Conservation (phyloP, 2,797 vertebrate species). For the Rousettus madagascariensis region DNA sequence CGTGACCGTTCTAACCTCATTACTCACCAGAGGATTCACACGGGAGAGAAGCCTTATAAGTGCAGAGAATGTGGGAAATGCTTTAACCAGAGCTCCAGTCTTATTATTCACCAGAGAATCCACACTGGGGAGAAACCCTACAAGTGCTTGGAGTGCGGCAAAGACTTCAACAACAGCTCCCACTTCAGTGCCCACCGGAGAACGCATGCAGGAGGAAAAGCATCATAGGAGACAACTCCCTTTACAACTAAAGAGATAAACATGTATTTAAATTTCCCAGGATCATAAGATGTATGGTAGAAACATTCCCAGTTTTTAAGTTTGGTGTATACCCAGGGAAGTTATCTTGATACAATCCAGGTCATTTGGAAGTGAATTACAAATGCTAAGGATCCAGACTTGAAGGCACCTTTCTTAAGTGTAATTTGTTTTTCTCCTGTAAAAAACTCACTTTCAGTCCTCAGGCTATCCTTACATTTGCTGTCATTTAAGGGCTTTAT, state of each 20-base stretch:
- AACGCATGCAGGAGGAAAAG: conserved; percentile 67
- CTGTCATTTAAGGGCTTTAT: background rate
- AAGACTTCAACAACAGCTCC: conserved; percentile 79
- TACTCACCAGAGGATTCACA: conserved; percentile 79
- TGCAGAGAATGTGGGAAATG: conserved; percentile 79
- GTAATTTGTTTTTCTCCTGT: conserved; percentile 41
- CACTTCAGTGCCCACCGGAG: conserved; percentile 78
- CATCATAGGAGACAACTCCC: background rate
- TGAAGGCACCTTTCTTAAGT: conserved; percentile 47
- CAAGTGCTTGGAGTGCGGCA: conserved; percentile 76
- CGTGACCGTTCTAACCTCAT: conserved; percentile 79
- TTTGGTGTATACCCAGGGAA: background rate
- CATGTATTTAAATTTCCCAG: background rate
- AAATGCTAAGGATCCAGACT: conserved; percentile 49
- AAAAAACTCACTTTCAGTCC: background rate
- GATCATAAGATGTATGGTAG: background rate
- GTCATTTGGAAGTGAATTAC: conserved; percentile 55
- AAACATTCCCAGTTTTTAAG: background rate
- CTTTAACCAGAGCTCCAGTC: conserved; percentile 81
- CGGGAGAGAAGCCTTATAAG: conserved; percentile 77
- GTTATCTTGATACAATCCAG: conserved; percentile 37
- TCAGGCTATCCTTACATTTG: conserved; percentile 5
- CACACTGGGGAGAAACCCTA: conserved; percentile 79
- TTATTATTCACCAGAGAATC: conserved; percentile 78
- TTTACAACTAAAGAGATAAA: background rate